Base-by-base conservation (phyloP, 2,888 invertebrate genomes). In the Pseudoips prasinana region DNA sequence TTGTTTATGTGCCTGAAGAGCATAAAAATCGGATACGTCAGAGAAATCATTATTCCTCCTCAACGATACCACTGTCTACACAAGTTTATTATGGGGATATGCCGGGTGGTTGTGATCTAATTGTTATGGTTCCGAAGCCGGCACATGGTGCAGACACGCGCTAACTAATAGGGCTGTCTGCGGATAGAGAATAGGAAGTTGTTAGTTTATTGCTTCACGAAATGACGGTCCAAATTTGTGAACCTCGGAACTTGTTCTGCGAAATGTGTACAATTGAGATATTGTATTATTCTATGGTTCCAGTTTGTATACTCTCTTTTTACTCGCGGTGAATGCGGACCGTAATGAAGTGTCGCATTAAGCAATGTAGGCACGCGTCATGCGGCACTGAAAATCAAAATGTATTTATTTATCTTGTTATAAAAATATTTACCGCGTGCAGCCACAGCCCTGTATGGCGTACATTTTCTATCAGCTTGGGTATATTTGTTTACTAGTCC, bases 401-500 rank as follows among this genome's bases (percentile, higher is more conserved):
- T n/a, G n/a, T n/a, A n/a, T n/a, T n/a, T n/a, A n/a, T n/a, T n/a
- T n/a, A n/a, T n/a, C n/a, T n/a, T n/a, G n/a, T n/a, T n/a, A n/a
- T n/a, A n/a, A n/a, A n/a, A n/a, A n/a, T n/a, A n/a, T n/a, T n/a
- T n/a, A n/a, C n/a, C n/a, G n/a, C n/a, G n/a, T 28, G 31, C 29
- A 41, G 43, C 27, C 34, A 19, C 47, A 40, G 33, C 46, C 55
- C 48, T 49, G 25, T 22, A 17, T 18, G 19, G 8, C 9, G 29
- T 14, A 34, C 25, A 28, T 39, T 29, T 32, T 22, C 36, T 45
- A 39, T 46, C 33, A 24, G 26, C 42, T 46, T 58, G 56, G 58
- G 26, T 63, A 52, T 75, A 73, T 82, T 79, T 85, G 73, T 82
- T 80, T 78, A 72, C 63, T 74, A 68, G 68, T 57, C 63, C 64